phyloP scores from a whole-genome alignment of 2,888 invertebrate species.

The Xestia rhomboidea region DNA sequence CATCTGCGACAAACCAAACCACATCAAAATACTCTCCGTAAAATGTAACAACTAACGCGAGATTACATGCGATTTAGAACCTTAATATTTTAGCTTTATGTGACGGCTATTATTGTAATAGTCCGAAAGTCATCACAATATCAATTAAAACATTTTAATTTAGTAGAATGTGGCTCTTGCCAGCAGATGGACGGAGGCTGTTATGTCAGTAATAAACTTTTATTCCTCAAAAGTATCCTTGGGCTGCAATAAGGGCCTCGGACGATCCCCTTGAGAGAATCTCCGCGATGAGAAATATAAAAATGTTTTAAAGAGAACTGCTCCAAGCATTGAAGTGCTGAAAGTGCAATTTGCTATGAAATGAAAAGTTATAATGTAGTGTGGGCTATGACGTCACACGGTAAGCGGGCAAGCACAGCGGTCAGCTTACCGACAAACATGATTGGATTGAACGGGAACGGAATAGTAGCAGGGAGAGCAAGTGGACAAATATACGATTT shows the following conservation, averaged over 20 bases:
- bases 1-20: slow-evolving; percentile 70
- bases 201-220: slow-evolving; percentile 49
- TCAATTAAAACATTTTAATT: slow-evolving; percentile 31
- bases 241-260: slow-evolving; percentile 32
- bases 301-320: slow-evolving; percentile 20
- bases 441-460: neutral
- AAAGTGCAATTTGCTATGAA: slow-evolving; percentile 43
- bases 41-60: neutral
- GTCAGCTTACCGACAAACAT: neutral
- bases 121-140: slow-evolving; percentile 28
- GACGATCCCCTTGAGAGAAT: slow-evolving; percentile 23
- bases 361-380: slow-evolving; percentile 22
- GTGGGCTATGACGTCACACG: slow-evolving; percentile 1
- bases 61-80: neutral
- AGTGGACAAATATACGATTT: neutral
- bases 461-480: neutral
- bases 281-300: slow-evolving; percentile 34
- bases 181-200: slow-evolving; percentile 13
- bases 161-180: neutral
- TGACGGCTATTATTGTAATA: neutral
- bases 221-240: slow-evolving; percentile 42
- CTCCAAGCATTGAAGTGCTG: slow-evolving; percentile 34
- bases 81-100: neutral
- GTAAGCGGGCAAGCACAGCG: neutral
- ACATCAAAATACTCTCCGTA: neutral